Evolutionary conservation across 1,140 invertebrate genomes (phyloP), one percentile per base, ranked within the genome.

Genomic region (Neodiprion pinetum): DNA sequence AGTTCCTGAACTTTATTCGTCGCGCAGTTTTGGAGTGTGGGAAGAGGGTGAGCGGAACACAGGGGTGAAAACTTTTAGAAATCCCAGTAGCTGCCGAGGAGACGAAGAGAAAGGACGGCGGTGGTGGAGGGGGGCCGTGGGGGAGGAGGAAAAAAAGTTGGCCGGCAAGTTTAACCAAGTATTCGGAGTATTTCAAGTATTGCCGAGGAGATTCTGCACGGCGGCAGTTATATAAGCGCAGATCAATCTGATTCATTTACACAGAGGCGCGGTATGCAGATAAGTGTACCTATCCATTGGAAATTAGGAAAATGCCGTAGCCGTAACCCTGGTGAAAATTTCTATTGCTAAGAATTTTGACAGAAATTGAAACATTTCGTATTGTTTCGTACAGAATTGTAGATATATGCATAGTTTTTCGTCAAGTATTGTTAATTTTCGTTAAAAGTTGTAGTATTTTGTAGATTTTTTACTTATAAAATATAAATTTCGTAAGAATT

Each of bases 1-100:
- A 79, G 73, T 81, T 80, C 66, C 68, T 69, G 77, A 48, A 21
- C 66, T 66, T 49, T 48, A 69, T 21, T 69, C 17, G 50, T 17
- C 75, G 72, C 9, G 47, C 12, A 75, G 67, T 23, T 47, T 21
- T 23, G 4, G 40, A 21, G 67, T 11, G 14, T 5, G 40, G 21
- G 21, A 23, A 5, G 67, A 21, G 21, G 17, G 17, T 14, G 17
- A 7, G 7, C 17, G 17, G 61, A 14, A 65, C 67, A 21, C 10
- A 11, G n/a, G 23, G 21, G 23, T 12, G 12, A 47, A 69, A 69
- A 21, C 67, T 69, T 69, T 69, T 12, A 11, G 67, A 69, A 47
- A 69, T 61, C 53, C 53, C 53, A 69, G 40, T 21, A 12, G 67
- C 67, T 21, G 61, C 10, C 11, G 67, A 47, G 40, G 67, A 28